Percentiles rank a stretch among this genome's conserved stretches.
phyloP scores from a whole-genome alignment of 2,113 vertebrate genomes.

The Bothrops jararaca region DNA sequence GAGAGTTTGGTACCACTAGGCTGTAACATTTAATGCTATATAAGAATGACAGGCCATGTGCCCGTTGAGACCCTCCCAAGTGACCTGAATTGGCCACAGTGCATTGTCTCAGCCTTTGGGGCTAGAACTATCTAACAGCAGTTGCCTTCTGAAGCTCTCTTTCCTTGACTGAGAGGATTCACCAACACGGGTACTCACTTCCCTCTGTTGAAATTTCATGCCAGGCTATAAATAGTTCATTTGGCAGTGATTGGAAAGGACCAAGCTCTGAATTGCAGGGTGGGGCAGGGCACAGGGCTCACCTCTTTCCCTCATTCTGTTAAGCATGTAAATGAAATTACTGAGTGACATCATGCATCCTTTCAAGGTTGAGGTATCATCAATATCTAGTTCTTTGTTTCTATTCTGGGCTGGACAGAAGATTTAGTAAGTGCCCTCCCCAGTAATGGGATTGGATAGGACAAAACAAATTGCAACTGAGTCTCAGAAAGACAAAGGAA shows the following conservation, averaged over 20 bases:
- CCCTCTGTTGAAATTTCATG: background rate
- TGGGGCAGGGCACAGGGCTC: background rate
- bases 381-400: background rate
- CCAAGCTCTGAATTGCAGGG: background rate
- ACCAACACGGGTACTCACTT: background rate
- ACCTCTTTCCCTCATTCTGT: background rate
- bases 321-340: background rate
- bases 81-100: background rate
- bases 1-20: background rate
- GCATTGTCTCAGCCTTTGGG: background rate
- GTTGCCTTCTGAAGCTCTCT: background rate
- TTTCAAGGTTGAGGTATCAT: background rate
- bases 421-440: background rate
- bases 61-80: background rate
- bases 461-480: background rate
- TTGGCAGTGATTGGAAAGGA: background rate
- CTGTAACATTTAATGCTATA: background rate
- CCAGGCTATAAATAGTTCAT: background rate
- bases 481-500: background rate
- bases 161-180: background rate
- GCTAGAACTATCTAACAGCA: background rate
- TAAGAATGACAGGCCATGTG: background rate
- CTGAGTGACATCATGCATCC: background rate
- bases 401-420: background rate
- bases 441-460: background rate